A percentile compares a stretch with the other conserved stretches of the same genome.
These are phyloP conservation scores for Cygnus olor DNA, from an alignment of 2,797 vertebrate species.

Conservation along the genomic window DNA sequence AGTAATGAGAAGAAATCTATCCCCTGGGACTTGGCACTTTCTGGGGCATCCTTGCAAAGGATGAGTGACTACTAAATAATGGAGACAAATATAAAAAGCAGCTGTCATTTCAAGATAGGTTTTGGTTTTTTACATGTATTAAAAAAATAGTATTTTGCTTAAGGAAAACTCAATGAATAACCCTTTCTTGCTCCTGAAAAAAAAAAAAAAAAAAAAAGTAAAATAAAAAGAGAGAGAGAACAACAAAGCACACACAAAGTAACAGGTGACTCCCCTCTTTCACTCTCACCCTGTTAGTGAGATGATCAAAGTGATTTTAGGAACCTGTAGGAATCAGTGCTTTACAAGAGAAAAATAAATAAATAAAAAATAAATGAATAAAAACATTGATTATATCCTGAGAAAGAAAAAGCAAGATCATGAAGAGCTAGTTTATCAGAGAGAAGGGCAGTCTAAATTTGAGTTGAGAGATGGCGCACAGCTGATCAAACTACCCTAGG, in stretches of 20 bases:
- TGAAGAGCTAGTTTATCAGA: background rate
- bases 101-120: background rate
- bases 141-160: background rate
- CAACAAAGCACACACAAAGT: background rate
- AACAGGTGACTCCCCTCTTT: background rate
- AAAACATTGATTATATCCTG: background rate
- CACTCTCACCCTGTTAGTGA: background rate
- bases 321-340: background rate
- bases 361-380: too few relatives aligned
- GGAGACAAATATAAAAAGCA: background rate
- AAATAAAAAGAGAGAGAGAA: too few relatives aligned
- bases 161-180: background rate
- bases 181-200: background rate
- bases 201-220: background rate
- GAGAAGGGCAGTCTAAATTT: background rate
- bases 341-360: fast-evolving
- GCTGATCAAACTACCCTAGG: background rate
- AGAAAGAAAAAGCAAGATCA: background rate
- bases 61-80: background rate
- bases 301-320: background rate
- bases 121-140: background rate
- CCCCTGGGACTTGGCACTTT: background rate
- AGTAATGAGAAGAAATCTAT: background rate
- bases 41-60: background rate
- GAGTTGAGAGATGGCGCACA: background rate